These are phyloP conservation scores for Ceratosolen fusciceps DNA, from an alignment of 1,140 invertebrate genomes.

Conservation along the genomic window DNA sequence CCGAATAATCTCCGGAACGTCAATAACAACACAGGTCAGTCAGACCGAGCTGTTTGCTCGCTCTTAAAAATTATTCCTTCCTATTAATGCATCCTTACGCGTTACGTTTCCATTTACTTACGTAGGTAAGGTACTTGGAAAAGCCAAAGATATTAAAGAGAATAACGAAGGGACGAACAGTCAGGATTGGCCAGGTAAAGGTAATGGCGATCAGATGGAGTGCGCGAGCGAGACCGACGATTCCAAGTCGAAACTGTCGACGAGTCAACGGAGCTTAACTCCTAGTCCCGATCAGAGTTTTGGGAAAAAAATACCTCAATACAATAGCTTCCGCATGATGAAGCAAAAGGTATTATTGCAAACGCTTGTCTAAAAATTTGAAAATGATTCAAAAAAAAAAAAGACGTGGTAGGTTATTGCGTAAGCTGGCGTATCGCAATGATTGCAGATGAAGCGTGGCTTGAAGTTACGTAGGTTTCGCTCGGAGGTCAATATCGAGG, in stretches of 20 bases:
- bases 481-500: conserved; percentile 69
- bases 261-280: conserved; percentile 60
- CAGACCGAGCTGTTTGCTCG: too few species aligned
- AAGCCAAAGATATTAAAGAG: conserved; percentile 58
- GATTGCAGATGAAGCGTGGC: conserved; percentile 64
- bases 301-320: conserved; percentile 62
- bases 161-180: conserved; percentile 50
- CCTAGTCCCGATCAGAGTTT: conserved; percentile 63
- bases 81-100: too few species aligned
- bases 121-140: conserved; percentile 58
- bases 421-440: too few species aligned
- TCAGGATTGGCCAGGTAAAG: conserved; percentile 55
- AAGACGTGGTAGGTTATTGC: not conserved
- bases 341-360: conserved; percentile 66
- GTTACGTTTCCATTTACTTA: too few species aligned
- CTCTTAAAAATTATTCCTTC: too few species aligned
- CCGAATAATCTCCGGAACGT: conserved; percentile 39
- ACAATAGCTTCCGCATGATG: conserved; percentile 66
- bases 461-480: conserved; percentile 67
- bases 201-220: conserved; percentile 54
- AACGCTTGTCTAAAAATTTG: too few species aligned
- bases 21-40: conserved; percentile 56
- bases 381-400: too few species aligned
- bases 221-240: conserved; percentile 49
- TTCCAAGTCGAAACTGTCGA: conserved; percentile 53